Base-by-base conservation (phyloP, 2,888 invertebrate species). In the Seladonia tumulorum region DNA sequence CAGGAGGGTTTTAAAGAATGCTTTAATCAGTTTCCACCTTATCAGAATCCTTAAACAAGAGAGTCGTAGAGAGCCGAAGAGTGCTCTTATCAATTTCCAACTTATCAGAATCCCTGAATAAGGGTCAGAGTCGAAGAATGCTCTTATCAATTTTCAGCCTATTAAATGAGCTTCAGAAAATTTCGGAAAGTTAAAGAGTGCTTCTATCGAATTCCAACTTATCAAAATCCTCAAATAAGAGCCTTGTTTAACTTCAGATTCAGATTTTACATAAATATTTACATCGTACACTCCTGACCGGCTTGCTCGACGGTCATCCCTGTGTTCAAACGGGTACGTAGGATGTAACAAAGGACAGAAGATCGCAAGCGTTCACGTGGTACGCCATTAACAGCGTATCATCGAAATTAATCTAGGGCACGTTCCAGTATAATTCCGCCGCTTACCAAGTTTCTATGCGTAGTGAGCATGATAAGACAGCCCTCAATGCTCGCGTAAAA, bases 341-440 rank as follows among this genome's bases (percentile, higher is more conserved):
- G 70, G 72, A 81, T 68, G 39, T 78, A 87, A 86, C 82, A 82
- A 81, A 82, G 79, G 75, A 80, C 45, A 47, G 74, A 79, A 82
- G 81, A 85, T 79, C 66, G 73, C 74, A 70, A 77, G 79, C 84
- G 66, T 81, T 74, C 85, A 86, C 88, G 87, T 83, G 91, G 91
- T 76, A 66, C 76, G 45, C 87, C 83, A 87, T 91, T 92, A 91
- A 76, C 82, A 60, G 49, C 57, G 72, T 90, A 91, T 89, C 91
- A 85, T 68, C 77, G 87, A 90, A 92, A 92, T 92, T 92, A 92
- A 92, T 92, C 93, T 89, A 76, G 82, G 76, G 83, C 92, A 89
- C 91, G 92, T 88, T 76, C 89, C 35, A 81, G 90, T 90, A 91
- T 93, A 90, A 92, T 90, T 92, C 88, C 87, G 79, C 89, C 81